A percentile compares a stretch with the other conserved stretches of the same genome.
Conservation (phyloP, 2,888 invertebrate genomes). For the Ophion slaviceki region DNA sequence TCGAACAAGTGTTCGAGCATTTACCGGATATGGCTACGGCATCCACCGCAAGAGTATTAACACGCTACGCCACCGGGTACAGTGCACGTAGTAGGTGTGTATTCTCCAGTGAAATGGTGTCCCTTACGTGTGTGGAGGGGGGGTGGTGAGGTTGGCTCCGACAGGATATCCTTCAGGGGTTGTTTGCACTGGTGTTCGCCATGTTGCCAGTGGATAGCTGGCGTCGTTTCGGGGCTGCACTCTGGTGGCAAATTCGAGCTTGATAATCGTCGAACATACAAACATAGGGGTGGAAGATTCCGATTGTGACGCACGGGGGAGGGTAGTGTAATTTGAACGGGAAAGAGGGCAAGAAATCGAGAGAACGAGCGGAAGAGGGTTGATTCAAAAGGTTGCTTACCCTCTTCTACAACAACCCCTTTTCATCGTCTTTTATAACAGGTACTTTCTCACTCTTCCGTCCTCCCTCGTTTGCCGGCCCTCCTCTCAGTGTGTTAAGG, state of each 20-base stretch:
- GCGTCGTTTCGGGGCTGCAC: conserved; percentile 13
- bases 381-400: conserved; percentile 54
- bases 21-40: conserved; percentile 20
- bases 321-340: conserved; percentile 53
- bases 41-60: conserved; percentile 23
- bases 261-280: conserved; percentile 60
- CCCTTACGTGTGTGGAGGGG: conserved; percentile 1
- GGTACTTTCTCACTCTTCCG: conserved; percentile 13
- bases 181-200: conserved; percentile 47
- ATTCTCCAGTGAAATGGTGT: conserved; percentile 35
- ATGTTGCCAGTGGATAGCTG: conserved; percentile 31
- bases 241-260: conserved; percentile 42
- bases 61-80: not conserved
- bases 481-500: conserved; percentile 57
- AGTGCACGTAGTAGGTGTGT: not conserved
- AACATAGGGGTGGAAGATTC: conserved; percentile 55
- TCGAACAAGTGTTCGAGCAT: conserved; percentile 43
- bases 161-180: conserved; percentile 59
- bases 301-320: conserved; percentile 22
- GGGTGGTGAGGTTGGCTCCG: conserved; percentile 32
- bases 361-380: conserved; percentile 26
- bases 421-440: conserved; percentile 26
- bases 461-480: conserved; percentile 28
- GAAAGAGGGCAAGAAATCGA: conserved; percentile 5
- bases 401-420: conserved; percentile 35